A percentile compares a stretch with the other conserved stretches of the same genome.
Conservation (phyloP, 2,888 invertebrate species). For the Azorinus chamasolen region DNA sequence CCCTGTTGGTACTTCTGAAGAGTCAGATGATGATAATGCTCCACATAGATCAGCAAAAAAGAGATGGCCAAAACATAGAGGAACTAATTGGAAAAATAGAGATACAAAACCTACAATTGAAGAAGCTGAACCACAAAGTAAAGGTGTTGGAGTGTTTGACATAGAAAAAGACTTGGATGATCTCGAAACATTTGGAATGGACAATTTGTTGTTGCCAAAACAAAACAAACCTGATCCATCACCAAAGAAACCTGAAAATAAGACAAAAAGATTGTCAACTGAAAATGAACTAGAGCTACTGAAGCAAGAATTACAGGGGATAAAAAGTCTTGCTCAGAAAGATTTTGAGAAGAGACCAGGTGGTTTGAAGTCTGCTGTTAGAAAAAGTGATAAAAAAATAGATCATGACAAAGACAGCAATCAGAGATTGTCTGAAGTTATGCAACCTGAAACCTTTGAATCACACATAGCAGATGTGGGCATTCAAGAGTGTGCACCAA, state of each 20-base stretch:
- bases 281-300: constrained; percentile 36
- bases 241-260: background rate
- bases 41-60: background rate
- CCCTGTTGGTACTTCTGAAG: background rate
- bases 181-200: constrained; percentile 66
- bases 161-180: constrained; percentile 65
- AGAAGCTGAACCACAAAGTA: constrained; percentile 6
- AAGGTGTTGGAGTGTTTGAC: constrained; percentile 60
- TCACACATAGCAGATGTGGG: too few species aligned
- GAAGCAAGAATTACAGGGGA: constrained; percentile 36
- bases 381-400: too few species aligned
- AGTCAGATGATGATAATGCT: constrained; percentile 2
- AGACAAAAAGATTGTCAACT: constrained; percentile 1
- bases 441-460: too few species aligned
- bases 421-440: too few species aligned
- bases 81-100: constrained; percentile 7
- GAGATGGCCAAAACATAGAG: constrained; percentile 4
- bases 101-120: constrained; percentile 1
- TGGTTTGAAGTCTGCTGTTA: too few species aligned
- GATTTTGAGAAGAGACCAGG: too few species aligned
- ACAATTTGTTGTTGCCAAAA: constrained; percentile 2
- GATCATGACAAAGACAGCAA: too few species aligned
- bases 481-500: too few species aligned
- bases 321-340: too few species aligned
- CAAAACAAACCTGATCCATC: constrained; percentile 5